phyloP scores from a whole-genome alignment of 2,888 invertebrate genomes.

The Synanthedon myopaeformis region DNA sequence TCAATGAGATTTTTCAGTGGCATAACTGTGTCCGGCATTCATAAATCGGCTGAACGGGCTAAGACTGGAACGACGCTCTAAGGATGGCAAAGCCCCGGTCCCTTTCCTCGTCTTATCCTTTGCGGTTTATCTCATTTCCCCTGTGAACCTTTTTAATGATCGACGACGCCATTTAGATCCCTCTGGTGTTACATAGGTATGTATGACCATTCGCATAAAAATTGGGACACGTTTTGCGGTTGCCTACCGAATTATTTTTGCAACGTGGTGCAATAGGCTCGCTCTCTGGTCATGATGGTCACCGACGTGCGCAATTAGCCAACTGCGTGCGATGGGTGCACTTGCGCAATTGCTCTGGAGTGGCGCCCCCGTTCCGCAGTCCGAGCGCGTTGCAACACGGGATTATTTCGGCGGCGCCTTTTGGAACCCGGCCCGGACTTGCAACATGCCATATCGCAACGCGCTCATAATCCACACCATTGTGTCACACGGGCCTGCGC shows the following conservation, averaged over 20 bases:
- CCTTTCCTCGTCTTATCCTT: too few species aligned
- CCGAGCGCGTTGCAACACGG: conserved; percentile 58
- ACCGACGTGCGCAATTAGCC: conserved; percentile 43
- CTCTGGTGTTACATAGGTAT: too few species aligned
- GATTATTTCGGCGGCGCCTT: conserved; percentile 59
- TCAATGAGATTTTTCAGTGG: conserved; percentile 35
- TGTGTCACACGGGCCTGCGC: conserved; percentile 42
- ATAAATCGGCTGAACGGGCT: too few species aligned
- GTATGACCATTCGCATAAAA: too few species aligned
- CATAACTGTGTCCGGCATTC: too few species aligned
- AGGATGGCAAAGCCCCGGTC: too few species aligned
- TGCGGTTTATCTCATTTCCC: too few species aligned
- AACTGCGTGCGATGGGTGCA: conserved; percentile 43
- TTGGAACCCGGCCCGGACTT: conserved; percentile 66
- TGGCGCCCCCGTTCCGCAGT: conserved; percentile 54
- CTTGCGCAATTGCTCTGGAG: conserved; percentile 45
- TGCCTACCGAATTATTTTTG: conserved; percentile 66
- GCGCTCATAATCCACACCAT: conserved; percentile 62
- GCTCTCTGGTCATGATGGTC: conserved; percentile 46
- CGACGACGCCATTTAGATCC: too few species aligned
- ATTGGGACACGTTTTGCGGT: conserved; percentile 55
- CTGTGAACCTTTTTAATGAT: too few species aligned
- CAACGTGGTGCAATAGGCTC: conserved; percentile 46
- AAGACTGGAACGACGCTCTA: too few species aligned
- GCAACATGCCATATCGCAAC: conserved; percentile 69